Evolutionary conservation across 2,797 vertebrate genomes (phyloP).

Genomic region (Anabas testudineus): DNA sequence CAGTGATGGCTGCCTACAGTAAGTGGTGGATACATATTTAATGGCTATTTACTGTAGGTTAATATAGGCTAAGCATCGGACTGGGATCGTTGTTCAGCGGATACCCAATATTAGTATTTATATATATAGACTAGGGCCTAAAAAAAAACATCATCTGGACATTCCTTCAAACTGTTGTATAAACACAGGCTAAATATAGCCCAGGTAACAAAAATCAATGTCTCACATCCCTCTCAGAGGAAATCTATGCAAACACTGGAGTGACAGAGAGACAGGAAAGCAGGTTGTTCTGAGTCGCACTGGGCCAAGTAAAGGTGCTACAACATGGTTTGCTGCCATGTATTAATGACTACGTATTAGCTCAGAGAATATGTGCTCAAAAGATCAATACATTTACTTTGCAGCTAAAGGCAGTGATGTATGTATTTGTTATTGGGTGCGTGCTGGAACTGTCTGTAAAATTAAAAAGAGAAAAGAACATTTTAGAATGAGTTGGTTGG

Average conservation of each 20-base stretch:
- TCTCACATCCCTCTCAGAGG: neutral
- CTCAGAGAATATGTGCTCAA: neutral
- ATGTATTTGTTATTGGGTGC: neutral
- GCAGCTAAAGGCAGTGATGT: neutral
- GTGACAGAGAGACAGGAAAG: constrained; percentile 9
- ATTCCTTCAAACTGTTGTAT: neutral
- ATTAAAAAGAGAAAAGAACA: neutral
- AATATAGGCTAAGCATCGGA: too few species aligned
- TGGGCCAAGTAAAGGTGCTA: constrained; percentile 7
- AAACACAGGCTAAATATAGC: constrained; percentile 8
- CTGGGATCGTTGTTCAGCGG: too few species aligned
- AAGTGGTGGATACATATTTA: too few species aligned
- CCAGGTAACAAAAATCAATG: constrained; percentile 25
- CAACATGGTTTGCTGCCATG: constrained; percentile 3
- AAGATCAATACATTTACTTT: constrained; percentile 7
- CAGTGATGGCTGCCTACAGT: neutral
- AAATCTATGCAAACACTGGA: constrained; percentile 31
- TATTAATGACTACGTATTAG: neutral
- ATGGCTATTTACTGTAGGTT: too few species aligned
- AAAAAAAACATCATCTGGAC: too few species aligned
- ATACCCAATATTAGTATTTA: too few species aligned
- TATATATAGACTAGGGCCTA: too few species aligned
- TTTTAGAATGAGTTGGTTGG: neutral
- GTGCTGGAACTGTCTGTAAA: neutral
- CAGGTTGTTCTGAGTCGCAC: neutral